phyloP scores from a whole-genome alignment of 2,797 vertebrate genomes.

The Manis javanica region DNA sequence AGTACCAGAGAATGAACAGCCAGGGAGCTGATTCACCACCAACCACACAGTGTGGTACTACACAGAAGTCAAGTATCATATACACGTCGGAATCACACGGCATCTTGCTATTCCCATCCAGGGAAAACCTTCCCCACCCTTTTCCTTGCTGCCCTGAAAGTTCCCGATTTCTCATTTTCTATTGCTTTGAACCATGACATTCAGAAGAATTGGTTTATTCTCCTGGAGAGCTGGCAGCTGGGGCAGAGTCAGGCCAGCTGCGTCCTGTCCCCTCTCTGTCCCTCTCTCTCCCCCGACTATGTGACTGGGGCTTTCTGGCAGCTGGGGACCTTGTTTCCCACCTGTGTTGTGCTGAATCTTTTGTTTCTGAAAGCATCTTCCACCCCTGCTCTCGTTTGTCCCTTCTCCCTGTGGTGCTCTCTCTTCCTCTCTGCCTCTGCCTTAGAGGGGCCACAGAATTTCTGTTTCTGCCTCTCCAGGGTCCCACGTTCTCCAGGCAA shows the following conservation, averaged over 20 bases:
- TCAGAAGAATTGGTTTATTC: not conserved
- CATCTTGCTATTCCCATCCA: no score
- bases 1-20: not conserved
- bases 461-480: not conserved
- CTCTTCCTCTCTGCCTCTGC: not conserved
- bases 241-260: no score
- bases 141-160: not conserved
- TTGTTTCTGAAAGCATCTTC: not conserved
- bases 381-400: not conserved
- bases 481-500: not conserved
- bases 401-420: not conserved
- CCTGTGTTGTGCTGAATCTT: not conserved
- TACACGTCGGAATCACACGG: not conserved
- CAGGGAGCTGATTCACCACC: not conserved
- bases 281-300: not conserved
- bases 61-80: accelerated
- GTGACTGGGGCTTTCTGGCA: not conserved
- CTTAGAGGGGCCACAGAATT: not conserved
- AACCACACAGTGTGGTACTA: no score
- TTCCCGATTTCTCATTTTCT: not conserved
- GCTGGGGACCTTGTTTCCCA: not conserved
- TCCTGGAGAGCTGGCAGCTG: not conserved
- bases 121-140: not conserved
- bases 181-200: not conserved
- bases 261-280: not conserved